Evolutionary conservation across 1,140 invertebrate species (phyloP).

Genomic region (Drosophila gunungcola): DNA sequence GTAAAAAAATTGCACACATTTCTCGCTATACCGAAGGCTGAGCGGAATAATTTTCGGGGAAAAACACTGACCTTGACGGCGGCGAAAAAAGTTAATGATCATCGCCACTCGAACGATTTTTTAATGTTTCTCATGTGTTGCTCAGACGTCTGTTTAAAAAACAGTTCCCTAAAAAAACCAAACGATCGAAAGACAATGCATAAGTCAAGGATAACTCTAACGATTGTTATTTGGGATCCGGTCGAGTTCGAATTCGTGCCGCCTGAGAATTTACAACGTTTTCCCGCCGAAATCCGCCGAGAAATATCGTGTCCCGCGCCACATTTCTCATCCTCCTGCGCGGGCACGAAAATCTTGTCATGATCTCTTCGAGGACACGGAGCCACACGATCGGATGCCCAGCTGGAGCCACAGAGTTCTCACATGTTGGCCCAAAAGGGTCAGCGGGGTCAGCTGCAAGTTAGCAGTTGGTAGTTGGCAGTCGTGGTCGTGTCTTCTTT

Average conservation of each 20-base stretch:
- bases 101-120: conserved; percentile 40
- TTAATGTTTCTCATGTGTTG: conserved; percentile 61
- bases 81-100: conserved; percentile 70
- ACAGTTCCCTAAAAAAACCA: conserved; percentile 32
- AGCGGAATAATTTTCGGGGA: conserved; percentile 7
- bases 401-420: conserved; percentile 36
- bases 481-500: conserved; percentile 36
- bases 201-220: conserved; percentile 75
- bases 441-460: conserved; percentile 41
- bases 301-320: conserved; percentile 76
- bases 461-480: conserved; percentile 2
- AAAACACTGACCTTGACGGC: conserved; percentile 60
- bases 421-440: conserved; percentile 43
- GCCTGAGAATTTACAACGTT: conserved; percentile 71
- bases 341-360: conserved; percentile 82
- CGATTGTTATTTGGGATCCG: conserved; percentile 24
- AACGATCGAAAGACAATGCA: conserved; percentile 32
- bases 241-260: conserved; percentile 73
- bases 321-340: conserved; percentile 80
- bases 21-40: conserved; percentile 24
- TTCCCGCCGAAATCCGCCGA: conserved; percentile 67
- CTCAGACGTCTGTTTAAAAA: conserved; percentile 33
- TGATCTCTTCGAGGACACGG: conserved; percentile 74
- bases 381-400: conserved; percentile 55
- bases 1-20: conserved; percentile 63